phyloP scores from a whole-genome alignment of 2,113 vertebrate species.

The Lamprologus tigripictilis region DNA sequence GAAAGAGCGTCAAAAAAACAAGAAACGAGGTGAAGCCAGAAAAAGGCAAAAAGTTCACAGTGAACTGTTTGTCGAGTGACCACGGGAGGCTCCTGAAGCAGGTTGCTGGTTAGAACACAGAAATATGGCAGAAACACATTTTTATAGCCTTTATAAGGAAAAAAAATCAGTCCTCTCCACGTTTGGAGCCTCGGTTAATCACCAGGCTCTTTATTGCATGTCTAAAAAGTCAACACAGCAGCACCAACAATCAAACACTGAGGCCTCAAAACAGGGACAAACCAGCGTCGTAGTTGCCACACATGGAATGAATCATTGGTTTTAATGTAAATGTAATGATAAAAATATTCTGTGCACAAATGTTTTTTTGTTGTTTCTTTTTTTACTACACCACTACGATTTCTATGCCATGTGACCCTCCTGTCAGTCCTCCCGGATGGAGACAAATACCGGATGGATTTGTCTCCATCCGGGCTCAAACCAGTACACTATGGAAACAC shows the following conservation, averaged over 20 bases:
- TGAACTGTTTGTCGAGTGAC: not conserved
- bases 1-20: not conserved
- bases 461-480: not conserved
- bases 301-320: not conserved
- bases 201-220: not conserved
- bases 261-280: not conserved
- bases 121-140: not conserved
- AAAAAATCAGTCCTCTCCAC: not conserved
- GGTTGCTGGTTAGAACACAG: not conserved
- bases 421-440: rapidly evolving
- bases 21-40: not conserved
- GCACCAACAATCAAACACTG: not conserved
- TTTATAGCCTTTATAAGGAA: not conserved
- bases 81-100: not conserved
- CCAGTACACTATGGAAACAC: not conserved
- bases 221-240: not conserved
- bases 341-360: not conserved
- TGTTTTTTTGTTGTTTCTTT: not conserved
- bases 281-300: not conserved
- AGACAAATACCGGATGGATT: not conserved
- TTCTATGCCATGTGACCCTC: not conserved
- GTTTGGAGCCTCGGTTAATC: not conserved
- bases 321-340: not conserved
- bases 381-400: not conserved
- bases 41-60: not conserved